Conservation (phyloP, 2,888 invertebrate species). For the Agelastica alni region DNA sequence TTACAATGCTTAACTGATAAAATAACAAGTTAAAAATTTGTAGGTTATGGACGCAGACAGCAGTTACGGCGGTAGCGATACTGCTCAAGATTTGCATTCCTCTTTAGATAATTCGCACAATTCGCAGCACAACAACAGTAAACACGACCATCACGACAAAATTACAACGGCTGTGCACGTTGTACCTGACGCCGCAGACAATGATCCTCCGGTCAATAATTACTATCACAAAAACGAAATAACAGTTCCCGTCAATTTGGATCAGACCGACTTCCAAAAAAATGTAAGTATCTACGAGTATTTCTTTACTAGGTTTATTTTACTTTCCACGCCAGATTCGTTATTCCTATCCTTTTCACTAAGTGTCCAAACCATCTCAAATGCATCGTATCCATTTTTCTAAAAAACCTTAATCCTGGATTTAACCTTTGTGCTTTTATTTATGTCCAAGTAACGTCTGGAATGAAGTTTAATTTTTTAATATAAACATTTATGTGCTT, state of each 20-base stretch:
- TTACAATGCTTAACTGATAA: too few species aligned
- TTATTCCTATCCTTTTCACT: too few species aligned
- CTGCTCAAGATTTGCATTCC: slow-evolving; percentile 52
- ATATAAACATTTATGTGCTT: too few species aligned
- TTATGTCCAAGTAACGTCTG: too few species aligned
- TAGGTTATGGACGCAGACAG: slow-evolving; percentile 55
- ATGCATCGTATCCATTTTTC: too few species aligned
- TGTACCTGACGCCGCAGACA: slow-evolving; percentile 3
- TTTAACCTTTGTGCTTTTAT: too few species aligned
- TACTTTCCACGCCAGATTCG: too few species aligned
- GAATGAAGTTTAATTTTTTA: too few species aligned
- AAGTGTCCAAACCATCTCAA: too few species aligned
- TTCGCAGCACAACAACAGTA: slow-evolving; percentile 24
- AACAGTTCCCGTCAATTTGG: slow-evolving; percentile 53
- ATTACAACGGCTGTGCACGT: slow-evolving; percentile 45
- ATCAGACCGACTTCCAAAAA: slow-evolving; percentile 42
- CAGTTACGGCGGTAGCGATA: slow-evolving; percentile 57
- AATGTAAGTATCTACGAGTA: too few species aligned
- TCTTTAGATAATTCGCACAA: slow-evolving; percentile 42
- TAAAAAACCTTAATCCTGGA: too few species aligned
- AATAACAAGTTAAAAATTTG: slow-evolving; percentile 5
- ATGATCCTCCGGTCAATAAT: slow-evolving; percentile 24
- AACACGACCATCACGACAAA: slow-evolving; percentile 18
- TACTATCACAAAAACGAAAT: slow-evolving; percentile 57
- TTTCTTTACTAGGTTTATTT: too few species aligned